phyloP scores from a whole-genome alignment of 1,140 invertebrate species.

The Drosophila oshimai region DNA sequence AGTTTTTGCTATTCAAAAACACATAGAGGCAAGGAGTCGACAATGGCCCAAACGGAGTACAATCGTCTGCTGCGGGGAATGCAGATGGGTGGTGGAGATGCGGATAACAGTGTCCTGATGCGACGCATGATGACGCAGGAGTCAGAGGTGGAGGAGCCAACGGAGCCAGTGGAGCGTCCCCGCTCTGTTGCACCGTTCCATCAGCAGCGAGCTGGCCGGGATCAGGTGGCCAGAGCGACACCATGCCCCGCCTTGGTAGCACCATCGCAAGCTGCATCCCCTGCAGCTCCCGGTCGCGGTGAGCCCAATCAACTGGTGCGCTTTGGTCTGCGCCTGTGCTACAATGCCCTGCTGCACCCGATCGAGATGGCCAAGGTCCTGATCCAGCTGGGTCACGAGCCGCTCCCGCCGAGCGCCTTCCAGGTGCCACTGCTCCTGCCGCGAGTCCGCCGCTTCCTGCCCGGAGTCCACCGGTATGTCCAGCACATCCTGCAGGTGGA shows the following conservation, averaged over 20 bases:
- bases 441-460: constrained; percentile 11
- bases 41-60: constrained; percentile 3
- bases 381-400: constrained; percentile 61
- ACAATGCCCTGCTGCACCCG: constrained; percentile 37
- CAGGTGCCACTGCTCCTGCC: constrained; percentile 7
- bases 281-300: neutral
- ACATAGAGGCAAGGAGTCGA: neutral
- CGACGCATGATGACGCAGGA: too few species aligned
- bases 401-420: constrained; percentile 1
- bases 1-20: constrained; percentile 5
- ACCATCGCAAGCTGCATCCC: too few species aligned
- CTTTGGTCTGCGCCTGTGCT: constrained; percentile 35
- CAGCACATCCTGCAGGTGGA: constrained; percentile 34
- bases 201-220: neutral
- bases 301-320: constrained; percentile 28
- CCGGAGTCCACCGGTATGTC: constrained; percentile 44
- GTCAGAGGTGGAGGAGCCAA: too few species aligned
- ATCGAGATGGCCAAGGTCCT: constrained; percentile 52
- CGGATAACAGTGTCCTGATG: constrained; percentile 17
- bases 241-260: neutral
- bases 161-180: neutral
- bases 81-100: constrained; percentile 19
- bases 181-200: neutral
- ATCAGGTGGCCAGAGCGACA: neutral
- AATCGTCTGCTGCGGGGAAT: neutral